Evolutionary conservation across 2,797 vertebrate genomes (phyloP).

Genomic region (Alauda arvensis): DNA sequence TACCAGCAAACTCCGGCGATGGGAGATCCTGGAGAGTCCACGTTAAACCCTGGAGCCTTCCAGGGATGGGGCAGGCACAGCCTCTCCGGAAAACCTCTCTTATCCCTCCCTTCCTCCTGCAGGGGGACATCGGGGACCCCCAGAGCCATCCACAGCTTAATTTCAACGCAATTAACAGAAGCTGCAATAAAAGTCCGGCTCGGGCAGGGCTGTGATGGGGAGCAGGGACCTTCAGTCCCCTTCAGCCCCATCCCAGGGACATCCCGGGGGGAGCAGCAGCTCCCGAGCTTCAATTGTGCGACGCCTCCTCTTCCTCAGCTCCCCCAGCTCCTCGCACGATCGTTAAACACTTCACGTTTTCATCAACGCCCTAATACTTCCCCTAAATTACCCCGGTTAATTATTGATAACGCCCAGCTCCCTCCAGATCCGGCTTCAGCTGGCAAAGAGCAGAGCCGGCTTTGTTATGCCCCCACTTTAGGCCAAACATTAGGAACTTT

Average conservation of each 20-base stretch:
- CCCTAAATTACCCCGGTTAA: conserved; percentile 50
- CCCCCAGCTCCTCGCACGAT: background rate
- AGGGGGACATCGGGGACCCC: background rate
- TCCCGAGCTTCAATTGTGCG: accelerated
- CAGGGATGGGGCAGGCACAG: background rate
- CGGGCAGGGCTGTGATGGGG: background rate
- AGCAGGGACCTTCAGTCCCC: background rate
- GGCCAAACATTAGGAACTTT: background rate
- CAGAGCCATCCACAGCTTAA: background rate
- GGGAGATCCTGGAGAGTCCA: background rate
- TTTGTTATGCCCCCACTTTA: background rate
- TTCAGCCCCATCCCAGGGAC: background rate
- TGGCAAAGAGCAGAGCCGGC: background rate
- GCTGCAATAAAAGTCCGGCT: background rate
- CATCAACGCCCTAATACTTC: conserved; percentile 34
- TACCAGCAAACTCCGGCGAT: background rate
- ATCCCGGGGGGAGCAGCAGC: accelerated
- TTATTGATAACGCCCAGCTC: conserved; percentile 38
- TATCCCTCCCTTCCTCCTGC: background rate
- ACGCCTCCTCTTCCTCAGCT: background rate
- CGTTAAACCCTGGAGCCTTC: accelerated
- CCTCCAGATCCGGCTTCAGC: background rate
- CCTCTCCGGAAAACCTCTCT: background rate
- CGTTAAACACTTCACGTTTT: conserved; percentile 2
- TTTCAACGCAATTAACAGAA: background rate